Percentiles rank a stretch among this genome's conserved stretches.
These are phyloP conservation scores for Microhierax caerulescens DNA, from an alignment of 2,797 vertebrate genomes.

Conservation along the genomic window DNA sequence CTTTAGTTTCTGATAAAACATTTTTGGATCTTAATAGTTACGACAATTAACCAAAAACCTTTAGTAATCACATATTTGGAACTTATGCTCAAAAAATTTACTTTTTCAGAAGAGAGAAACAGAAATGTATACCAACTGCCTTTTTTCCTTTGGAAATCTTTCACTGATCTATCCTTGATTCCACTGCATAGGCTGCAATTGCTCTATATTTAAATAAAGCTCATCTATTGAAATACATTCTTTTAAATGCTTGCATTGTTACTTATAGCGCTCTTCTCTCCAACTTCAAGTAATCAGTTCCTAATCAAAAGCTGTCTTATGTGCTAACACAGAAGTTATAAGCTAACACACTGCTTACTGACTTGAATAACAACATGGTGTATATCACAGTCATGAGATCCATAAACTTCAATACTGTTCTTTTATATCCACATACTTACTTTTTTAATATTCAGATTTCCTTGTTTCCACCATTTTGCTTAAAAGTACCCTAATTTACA, in stretches of 20 bases:
- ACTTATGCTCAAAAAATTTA: neutral
- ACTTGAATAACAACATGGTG: neutral
- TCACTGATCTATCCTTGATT: neutral
- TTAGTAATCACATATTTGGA: neutral
- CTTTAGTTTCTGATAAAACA: neutral
- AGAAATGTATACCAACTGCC: neutral
- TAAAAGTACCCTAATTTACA: neutral
- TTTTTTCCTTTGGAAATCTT: neutral
- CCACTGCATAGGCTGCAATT: neutral
- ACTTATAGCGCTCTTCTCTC: neutral
- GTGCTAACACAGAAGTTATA: neutral
- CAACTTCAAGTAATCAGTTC: neutral
- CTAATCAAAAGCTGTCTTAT: neutral
- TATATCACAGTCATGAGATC: neutral
- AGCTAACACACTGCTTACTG: neutral
- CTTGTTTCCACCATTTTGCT: neutral
- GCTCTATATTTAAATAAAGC: neutral
- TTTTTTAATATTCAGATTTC: neutral
- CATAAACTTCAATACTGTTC: neutral
- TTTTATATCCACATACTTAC: neutral
- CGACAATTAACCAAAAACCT: accelerated
- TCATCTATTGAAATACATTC: neutral
- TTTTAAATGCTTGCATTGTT: neutral
- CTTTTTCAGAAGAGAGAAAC: neutral
- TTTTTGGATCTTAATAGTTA: neutral